Conservation (phyloP, 2,113 vertebrate species). For the Seriola aureovittata region DNA sequence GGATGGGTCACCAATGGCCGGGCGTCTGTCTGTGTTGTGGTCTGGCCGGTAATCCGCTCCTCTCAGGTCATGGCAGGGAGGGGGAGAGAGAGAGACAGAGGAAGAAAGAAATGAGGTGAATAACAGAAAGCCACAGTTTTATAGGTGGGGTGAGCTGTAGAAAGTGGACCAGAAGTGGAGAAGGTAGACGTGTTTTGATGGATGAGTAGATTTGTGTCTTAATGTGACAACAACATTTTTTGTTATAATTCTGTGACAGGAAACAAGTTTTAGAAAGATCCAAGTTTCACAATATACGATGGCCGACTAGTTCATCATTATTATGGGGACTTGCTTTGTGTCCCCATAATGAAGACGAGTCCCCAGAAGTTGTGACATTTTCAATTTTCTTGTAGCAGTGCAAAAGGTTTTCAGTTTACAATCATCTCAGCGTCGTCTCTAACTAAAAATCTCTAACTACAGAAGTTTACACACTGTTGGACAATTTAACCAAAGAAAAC, state of each 20-base stretch:
- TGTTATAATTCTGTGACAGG: not conserved
- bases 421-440: no score
- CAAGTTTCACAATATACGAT: not conserved
- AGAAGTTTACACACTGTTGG: no score
- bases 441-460: no score
- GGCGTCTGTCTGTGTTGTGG: conserved; percentile 58
- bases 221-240: not conserved
- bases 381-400: no score
- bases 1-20: conserved; percentile 32
- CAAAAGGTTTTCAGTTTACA: no score
- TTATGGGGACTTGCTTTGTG: no score
- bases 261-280: not conserved
- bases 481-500: no score
- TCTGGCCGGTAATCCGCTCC: conserved; percentile 48
- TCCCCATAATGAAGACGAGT: no score
- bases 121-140: not conserved
- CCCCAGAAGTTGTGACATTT: no score
- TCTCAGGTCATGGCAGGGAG: not conserved
- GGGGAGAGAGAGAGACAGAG: not conserved
- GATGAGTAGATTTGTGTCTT: not conserved
- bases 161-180: not conserved
- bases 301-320: no score
- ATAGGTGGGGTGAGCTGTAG: not conserved
- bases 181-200: not conserved
- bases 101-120: not conserved